These are phyloP conservation scores for Engraulis encrasicolus DNA, from an alignment of 2,113 vertebrate genomes.

Conservation along the genomic window DNA sequence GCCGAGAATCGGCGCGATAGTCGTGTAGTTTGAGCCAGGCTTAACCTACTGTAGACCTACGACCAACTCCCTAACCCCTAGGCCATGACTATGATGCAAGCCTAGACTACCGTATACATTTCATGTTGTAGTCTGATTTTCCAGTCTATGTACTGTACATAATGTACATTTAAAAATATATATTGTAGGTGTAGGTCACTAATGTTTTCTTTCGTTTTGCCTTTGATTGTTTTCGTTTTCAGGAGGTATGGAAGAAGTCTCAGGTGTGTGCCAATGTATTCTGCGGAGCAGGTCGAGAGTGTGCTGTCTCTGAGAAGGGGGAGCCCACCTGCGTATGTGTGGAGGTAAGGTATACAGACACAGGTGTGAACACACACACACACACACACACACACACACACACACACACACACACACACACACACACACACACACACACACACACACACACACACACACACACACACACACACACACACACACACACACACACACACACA, in stretches of 20 bases:
- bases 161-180: neutral
- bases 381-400: neutral
- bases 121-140: no score
- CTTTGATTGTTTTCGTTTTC: constrained; percentile 64
- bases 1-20: no score
- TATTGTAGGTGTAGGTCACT: neutral
- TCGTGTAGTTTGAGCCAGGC: no score
- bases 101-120: no score
- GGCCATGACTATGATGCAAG: no score
- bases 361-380: neutral
- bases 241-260: constrained; percentile 84
- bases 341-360: constrained; percentile 68
- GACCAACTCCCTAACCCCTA: no score
- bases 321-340: constrained; percentile 88
- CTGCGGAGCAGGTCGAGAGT: constrained; percentile 92
- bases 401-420: neutral
- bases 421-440: neutral
- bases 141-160: no score
- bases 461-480: neutral
- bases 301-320: constrained; percentile 86
- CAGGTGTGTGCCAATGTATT: constrained; percentile 92
- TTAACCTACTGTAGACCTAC: no score
- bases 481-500: neutral
- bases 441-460: neutral
- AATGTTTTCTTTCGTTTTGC: neutral